phyloP scores from a whole-genome alignment of 2,113 vertebrate genomes.

The Oncorhynchus clarkii region DNA sequence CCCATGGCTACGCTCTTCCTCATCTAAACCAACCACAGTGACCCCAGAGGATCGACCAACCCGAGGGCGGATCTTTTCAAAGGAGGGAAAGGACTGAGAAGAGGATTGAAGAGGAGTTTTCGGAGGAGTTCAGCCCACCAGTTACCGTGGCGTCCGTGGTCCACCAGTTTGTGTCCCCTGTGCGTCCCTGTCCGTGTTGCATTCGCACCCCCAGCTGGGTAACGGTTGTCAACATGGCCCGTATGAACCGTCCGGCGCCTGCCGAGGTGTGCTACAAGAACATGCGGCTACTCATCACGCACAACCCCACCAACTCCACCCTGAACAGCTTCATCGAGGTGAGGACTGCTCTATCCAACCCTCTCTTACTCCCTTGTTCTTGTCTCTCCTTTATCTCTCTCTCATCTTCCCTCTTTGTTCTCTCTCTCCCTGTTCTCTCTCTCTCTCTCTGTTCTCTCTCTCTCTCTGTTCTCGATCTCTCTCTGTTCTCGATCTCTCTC shows the following conservation, averaged over 20 bases:
- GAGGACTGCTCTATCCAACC: constrained; percentile 40
- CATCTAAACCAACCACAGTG: constrained; percentile 6
- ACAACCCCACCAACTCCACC: constrained; percentile 93
- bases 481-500: too few species aligned
- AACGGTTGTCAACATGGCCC: constrained; percentile 67
- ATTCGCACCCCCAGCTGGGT: constrained; percentile 13
- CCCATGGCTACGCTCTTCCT: too few species aligned
- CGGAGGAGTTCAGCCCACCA: constrained; percentile 52
- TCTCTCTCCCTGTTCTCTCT: too few species aligned
- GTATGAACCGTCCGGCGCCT: constrained; percentile 87
- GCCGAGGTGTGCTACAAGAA: constrained; percentile 97
- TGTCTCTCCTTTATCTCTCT: neutral
- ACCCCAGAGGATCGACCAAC: constrained; percentile 28
- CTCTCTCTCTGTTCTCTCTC: too few species aligned
- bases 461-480: too few species aligned
- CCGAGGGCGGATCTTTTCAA: neutral
- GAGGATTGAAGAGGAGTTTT: too few species aligned
- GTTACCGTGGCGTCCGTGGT: constrained; percentile 79
- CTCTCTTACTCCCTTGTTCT: too few species aligned
- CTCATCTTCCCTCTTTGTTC: neutral
- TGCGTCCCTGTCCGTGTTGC: constrained; percentile 3
- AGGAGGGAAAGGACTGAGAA: too few species aligned
- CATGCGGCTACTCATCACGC: constrained; percentile 98
- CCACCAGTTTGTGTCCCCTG: neutral
- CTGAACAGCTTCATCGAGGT: constrained; percentile 94